Evolutionary conservation across 2,113 vertebrate genomes (phyloP), one percentile per base, ranked within the genome.

Genomic region (Ancistrus triradiatus): DNA sequence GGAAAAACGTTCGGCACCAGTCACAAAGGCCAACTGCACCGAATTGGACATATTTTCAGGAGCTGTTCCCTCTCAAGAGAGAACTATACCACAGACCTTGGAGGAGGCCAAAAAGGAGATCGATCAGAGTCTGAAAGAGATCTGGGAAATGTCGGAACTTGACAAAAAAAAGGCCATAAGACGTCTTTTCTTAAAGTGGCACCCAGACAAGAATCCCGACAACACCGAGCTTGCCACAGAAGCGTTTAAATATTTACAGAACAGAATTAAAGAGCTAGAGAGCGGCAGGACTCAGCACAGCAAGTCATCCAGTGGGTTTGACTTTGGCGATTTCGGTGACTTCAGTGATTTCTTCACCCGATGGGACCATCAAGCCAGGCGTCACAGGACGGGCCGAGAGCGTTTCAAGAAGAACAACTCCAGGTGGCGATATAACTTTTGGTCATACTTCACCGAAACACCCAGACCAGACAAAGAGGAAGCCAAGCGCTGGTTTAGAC

Each of bases 151-250:
- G 51, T 76, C 84, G 1, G 5, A 55, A 10, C 79, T 80, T 2
- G 84, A 90, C 51, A 81, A 68, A 50, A 4, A 13, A 0, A 89
- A 88, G 70, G 86, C 84, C 28, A 69, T 90, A 53, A 83, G 75
- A 66, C 81, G 90, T n/a, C 74, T 91, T 13, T 89, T 86, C 66
- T 78, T 91, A 1, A 80, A 66, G 55, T 91, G 88, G 81, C 89
- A 91, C 68, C 88, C 88, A 49, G 87, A 90, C 78, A 91, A 90
- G 77, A 90, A 91, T 63, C 63, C 25, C 2, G 79, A 81, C 22
- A 76, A 78, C 4, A 6, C 57, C 3, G 3, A 8, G 9, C 73
- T 87, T 0, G 75, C 85, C 49, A 84, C 33, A 0, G 79, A 87
- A 52, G 81, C 85, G 1, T 87, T 82, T 58, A 84, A 85, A 63